phyloP scores from a whole-genome alignment of 2,888 invertebrate genomes.

The Diogma glabrata region DNA sequence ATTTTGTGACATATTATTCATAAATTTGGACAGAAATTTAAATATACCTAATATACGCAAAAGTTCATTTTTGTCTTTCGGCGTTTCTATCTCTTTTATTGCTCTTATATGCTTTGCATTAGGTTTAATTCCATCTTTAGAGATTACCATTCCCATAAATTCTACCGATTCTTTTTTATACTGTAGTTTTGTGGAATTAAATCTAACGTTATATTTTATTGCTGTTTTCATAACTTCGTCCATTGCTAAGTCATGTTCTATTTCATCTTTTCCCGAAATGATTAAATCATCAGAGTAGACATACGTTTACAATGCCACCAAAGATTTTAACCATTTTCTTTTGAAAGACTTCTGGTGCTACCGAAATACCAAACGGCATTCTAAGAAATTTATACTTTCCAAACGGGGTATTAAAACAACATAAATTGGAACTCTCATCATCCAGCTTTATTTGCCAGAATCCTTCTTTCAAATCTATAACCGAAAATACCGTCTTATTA shows the following conservation, averaged over 20 bases:
- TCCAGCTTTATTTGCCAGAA: conserved; percentile 19
- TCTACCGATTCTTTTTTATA: neutral
- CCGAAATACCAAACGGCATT: neutral
- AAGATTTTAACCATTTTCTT: neutral
- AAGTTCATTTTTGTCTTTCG: neutral
- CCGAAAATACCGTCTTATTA: conserved; percentile 15
- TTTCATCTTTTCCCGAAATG: neutral
- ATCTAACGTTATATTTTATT: neutral
- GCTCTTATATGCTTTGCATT: too few relatives aligned
- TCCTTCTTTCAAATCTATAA: conserved; percentile 15
- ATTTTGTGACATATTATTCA: neutral
- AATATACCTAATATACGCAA: neutral
- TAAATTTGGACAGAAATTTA: neutral
- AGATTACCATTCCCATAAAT: neutral
- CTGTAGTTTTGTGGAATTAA: neutral
- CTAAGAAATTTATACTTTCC: conserved; percentile 10
- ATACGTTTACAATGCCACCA: neutral
- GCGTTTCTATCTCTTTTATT: too few relatives aligned
- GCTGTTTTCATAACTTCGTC: neutral
- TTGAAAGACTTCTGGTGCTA: neutral
- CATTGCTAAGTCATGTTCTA: neutral
- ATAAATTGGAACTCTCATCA: conserved; percentile 14
- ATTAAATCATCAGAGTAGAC: neutral
- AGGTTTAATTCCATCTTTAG: neutral
- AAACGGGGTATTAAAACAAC: conserved; percentile 21